Evolutionary conservation across 1,140 invertebrate genomes (phyloP).

Genomic region (Drosophila serrata): DNA sequence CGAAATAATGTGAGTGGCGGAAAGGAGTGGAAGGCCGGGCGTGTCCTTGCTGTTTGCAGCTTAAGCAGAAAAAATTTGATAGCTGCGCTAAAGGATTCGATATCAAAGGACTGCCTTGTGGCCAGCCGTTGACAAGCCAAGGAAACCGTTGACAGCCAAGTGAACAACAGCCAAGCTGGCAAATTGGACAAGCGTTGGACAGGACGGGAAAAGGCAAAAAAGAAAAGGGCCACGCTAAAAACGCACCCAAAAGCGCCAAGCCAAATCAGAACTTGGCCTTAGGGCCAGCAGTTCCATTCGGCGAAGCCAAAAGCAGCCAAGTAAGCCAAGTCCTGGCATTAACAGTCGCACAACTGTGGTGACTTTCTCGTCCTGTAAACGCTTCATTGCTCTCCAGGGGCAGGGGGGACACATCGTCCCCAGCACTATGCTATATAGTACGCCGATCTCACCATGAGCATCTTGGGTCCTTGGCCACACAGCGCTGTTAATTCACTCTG

Average conservation of each 20-base stretch:
- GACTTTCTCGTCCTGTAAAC: slow-evolving; percentile 67
- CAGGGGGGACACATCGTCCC: background rate
- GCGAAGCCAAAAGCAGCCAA: slow-evolving; percentile 20
- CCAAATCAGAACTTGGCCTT: slow-evolving; percentile 59
- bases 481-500: slow-evolving; percentile 80
- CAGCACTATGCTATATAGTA: slow-evolving; percentile 11
- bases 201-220: slow-evolving; percentile 11
- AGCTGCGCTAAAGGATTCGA: slow-evolving; percentile 78
- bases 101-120: slow-evolving; percentile 79
- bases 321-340: slow-evolving; percentile 50
- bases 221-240: slow-evolving; percentile 16
- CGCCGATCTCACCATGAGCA: slow-evolving; percentile 66
- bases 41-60: slow-evolving; percentile 43
- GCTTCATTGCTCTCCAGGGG: slow-evolving; percentile 54
- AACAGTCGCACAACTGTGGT: slow-evolving; percentile 68
- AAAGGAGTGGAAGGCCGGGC: slow-evolving; percentile 42
- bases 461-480: slow-evolving; percentile 44
- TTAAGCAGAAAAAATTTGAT: slow-evolving; percentile 66
- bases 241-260: slow-evolving; percentile 49
- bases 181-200: slow-evolving; percentile 68
- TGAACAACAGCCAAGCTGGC: slow-evolving; percentile 60
- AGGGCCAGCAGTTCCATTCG: slow-evolving; percentile 19
- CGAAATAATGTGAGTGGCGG: slow-evolving; percentile 32
- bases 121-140: slow-evolving; percentile 53
- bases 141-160: slow-evolving; percentile 68